A percentile compares a stretch with the other conserved stretches of the same genome.
phyloP scores from a whole-genome alignment of 2,888 invertebrate species.

The Hypomecis atomaria region DNA sequence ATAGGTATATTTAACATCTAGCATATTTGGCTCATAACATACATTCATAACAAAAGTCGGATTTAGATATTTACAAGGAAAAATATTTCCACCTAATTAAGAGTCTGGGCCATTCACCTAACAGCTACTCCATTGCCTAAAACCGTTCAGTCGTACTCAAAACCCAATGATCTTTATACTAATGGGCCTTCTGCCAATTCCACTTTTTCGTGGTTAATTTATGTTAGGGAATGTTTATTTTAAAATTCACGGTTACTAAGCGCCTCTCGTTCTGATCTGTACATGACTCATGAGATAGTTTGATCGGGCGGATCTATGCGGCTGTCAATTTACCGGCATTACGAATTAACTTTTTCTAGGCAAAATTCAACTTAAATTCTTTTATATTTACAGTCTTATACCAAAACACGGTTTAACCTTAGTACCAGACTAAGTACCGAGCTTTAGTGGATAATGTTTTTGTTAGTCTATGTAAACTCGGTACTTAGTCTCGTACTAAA shows the following conservation, averaged over 20 bases:
- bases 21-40: too few species aligned
- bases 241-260: slow-evolving; percentile 27
- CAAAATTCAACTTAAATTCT: too few species aligned
- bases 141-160: background rate
- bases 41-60: too few species aligned
- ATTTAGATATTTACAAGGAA: background rate
- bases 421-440: too few species aligned
- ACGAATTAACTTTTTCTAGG: background rate
- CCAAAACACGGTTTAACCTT: too few species aligned
- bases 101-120: slow-evolving; percentile 6
- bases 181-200: slow-evolving; percentile 27
- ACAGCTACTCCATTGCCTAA: background rate
- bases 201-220: slow-evolving; percentile 11
- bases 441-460: too few species aligned
- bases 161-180: slow-evolving; percentile 7
- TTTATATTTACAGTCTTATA: too few species aligned
- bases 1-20: too few species aligned
- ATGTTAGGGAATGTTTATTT: slow-evolving; percentile 30
- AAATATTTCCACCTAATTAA: background rate
- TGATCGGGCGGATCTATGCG: background rate
- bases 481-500: too few species aligned
- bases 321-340: background rate
- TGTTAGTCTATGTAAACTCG: too few species aligned
- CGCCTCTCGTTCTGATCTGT: slow-evolving; percentile 7
- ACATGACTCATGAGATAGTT: slow-evolving; percentile 8